Conservation (phyloP, 92 coral and sea anemone species). For the Montipora capitata region DNA sequence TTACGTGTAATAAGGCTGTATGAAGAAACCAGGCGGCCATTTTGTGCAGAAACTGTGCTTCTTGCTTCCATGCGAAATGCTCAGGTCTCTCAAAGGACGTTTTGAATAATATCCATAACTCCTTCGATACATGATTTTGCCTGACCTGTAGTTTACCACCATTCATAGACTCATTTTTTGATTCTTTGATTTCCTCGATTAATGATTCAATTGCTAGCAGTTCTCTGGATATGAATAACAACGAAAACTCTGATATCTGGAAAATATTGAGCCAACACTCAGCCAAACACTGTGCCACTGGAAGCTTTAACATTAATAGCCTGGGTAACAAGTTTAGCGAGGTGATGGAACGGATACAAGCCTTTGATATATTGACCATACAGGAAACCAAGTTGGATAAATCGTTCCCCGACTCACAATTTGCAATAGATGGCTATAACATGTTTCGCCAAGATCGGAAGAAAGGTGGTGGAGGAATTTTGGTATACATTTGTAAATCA, state of each 20-base stretch:
- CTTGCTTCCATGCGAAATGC: constrained; percentile 50
- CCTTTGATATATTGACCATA: constrained; percentile 45
- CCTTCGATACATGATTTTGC: not conserved
- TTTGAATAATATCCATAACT: constrained; percentile 1
- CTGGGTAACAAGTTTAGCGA: constrained; percentile 27
- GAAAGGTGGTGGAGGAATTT: constrained; percentile 34
- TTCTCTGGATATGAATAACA: no score
- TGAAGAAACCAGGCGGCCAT: constrained; percentile 31
- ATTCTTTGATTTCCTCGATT: no score
- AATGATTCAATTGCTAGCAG: no score
- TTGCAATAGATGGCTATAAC: constrained; percentile 23
- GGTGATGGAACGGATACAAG: constrained; percentile 43
- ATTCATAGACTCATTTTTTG: no score
- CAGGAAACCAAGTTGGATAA: constrained; percentile 45
- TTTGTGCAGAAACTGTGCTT: constrained; percentile 23
- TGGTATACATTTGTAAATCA: not conserved
- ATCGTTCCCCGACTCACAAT: constrained; percentile 21
- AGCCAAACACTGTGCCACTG: constrained; percentile 28
- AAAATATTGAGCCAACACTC: not conserved
- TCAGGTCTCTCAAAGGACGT: constrained; percentile 30
- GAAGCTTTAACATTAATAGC: constrained; percentile 43
- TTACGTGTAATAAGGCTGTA: constrained; percentile 3
- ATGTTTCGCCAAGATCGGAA: constrained; percentile 25
- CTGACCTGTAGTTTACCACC: no score
- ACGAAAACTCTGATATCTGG: no score